Evolutionary conservation across 1,140 invertebrate genomes (phyloP).

Genomic region (Temnothorax longispinosus): DNA sequence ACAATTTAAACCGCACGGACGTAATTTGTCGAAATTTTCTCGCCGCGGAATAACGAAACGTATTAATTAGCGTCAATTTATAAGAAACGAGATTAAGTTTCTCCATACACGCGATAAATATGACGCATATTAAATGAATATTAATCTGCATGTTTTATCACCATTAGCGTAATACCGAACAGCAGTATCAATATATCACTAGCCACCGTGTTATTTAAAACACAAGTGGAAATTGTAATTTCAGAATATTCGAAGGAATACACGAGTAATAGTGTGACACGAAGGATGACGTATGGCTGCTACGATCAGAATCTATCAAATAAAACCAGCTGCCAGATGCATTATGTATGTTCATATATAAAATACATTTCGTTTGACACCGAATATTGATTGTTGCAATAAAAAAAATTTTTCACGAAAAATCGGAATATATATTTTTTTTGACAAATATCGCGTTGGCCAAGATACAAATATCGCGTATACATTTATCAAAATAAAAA

Average conservation of each 20-base stretch:
- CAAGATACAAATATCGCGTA: background rate
- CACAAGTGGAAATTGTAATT: background rate
- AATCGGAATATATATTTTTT: background rate
- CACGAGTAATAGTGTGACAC: background rate
- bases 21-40: slow-evolving; percentile 32
- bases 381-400: background rate
- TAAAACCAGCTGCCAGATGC: background rate
- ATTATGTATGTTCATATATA: slow-evolving; percentile 21
- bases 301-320: background rate
- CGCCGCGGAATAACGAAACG: slow-evolving; percentile 24
- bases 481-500: background rate
- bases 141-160: slow-evolving; percentile 21
- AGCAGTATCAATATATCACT: background rate
- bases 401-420: background rate
- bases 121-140: slow-evolving; percentile 18
- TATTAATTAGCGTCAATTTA: slow-evolving; percentile 3
- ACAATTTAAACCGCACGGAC: slow-evolving; percentile 62
- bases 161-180: background rate
- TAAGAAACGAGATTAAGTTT: slow-evolving; percentile 7
- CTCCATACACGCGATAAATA: background rate
- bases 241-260: background rate
- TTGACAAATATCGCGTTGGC: background rate
- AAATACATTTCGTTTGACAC: background rate
- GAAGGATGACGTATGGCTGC: background rate
- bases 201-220: background rate